Percentiles rank a stretch among this genome's conserved stretches.
phyloP scores from a whole-genome alignment of 2,113 vertebrate genomes.

The Istiophorus platypterus region DNA sequence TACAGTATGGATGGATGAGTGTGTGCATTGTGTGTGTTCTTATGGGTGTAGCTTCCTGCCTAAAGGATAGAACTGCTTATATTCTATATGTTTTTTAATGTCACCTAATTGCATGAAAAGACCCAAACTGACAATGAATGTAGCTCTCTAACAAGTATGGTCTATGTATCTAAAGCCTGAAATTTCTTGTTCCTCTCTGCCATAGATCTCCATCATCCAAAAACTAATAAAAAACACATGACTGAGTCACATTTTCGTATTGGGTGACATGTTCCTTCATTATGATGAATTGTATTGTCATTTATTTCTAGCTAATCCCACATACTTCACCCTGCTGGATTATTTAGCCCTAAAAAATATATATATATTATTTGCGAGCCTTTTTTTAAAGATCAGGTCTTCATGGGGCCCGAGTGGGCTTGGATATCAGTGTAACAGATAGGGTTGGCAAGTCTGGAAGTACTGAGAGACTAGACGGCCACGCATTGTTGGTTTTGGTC shows the following conservation, averaged over 20 bases:
- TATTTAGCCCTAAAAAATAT: not conserved
- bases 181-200: too few species aligned
- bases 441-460: too few species aligned
- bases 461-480: too few species aligned
- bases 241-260: not conserved
- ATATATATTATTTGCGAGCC: too few species aligned
- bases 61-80: not conserved
- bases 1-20: not conserved
- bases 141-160: not conserved
- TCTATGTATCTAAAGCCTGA: not conserved
- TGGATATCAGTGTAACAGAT: too few species aligned
- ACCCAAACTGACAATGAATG: not conserved
- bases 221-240: not conserved
- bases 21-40: constrained; percentile 3
- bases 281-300: not conserved
- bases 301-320: not conserved
- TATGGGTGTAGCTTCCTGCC: not conserved
- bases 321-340: not conserved
- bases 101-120: too few species aligned
- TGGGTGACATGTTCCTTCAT: not conserved
- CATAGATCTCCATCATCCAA: too few species aligned
- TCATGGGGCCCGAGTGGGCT: too few species aligned
- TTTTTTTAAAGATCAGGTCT: too few species aligned
- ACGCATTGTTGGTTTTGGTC: too few species aligned
- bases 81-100: not conserved